Evolutionary conservation across 2,797 vertebrate species (phyloP).

Genomic region (Diceros bicornis): DNA sequence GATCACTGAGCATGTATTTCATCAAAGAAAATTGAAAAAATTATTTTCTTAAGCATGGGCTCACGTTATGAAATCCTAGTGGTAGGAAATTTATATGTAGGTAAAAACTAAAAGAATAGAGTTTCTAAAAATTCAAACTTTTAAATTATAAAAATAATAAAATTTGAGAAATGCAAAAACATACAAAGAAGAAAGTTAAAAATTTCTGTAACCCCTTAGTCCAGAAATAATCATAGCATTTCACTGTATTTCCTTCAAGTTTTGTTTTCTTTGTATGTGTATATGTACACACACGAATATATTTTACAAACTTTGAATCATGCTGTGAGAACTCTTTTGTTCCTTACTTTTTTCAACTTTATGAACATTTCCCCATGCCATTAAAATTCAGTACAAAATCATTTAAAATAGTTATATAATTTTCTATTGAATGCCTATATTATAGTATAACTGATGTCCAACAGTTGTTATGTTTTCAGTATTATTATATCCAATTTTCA

Average conservation of each 20-base stretch:
- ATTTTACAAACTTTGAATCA: background rate
- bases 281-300: background rate
- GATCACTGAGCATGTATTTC: background rate
- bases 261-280: background rate
- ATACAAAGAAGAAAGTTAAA: background rate
- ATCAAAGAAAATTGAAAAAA: background rate
- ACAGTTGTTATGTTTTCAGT: background rate
- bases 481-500: background rate
- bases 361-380: background rate
- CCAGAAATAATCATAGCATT: background rate
- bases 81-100: background rate
- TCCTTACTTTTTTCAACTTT: background rate
- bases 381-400: background rate
- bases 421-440: background rate
- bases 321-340: background rate
- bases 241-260: background rate
- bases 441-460: background rate
- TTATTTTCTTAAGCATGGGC: background rate
- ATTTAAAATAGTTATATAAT: background rate
- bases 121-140: constrained; percentile 8
- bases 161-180: background rate
- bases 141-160: background rate
- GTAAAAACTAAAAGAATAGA: background rate
- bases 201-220: background rate
- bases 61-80: background rate